Evolutionary conservation across 2,113 vertebrate species (phyloP), one percentile per base, ranked within the genome.

Genomic region (Atherinomorus stipes): DNA sequence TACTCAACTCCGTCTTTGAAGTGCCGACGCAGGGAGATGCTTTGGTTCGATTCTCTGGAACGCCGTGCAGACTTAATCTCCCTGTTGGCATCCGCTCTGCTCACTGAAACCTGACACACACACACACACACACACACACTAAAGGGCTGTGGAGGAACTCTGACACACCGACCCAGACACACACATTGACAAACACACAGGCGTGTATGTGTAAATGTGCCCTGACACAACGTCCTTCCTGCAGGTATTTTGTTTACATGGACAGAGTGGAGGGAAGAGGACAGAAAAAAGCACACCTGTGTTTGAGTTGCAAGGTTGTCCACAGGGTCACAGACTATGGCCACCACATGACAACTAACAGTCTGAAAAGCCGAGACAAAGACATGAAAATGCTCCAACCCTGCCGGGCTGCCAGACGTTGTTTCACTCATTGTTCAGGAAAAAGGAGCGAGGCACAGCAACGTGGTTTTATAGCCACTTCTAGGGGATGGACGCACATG

Each of bases 171-270:
- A 62, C 57, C 18, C 34, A 73, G 63, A 71, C 49, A 72, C 47
- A 65, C 40, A 21, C 49, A 42, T 45, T 57, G 28, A 42, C 38
- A 66, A 45, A 37, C 13, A 37, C 58, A 16, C n/a, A 25, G 16
- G 31, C 42, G 0, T n/a, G 21, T 54, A 56, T 47, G 31, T 62
- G 63, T 62, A 37, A 44, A 67, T 57, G 54, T 13, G 44, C 15
- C 21, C 45, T 70, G 72, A 76, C 83, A 88, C 63, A 65, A 53
- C 44, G 68, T 66, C 60, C 62, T 68, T 71, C 56, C 77, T 22
- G 37, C 65, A 76, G 85, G 61, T 83, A 90, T 85, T 72, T 83
- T 79, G 83, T 88, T 90, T 80, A 89, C 80, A 87, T 80, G 76
- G 28, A 76, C 28, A 19, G 45, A 76, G 71, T 34, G 57, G 56